Evolutionary conservation across 1,140 invertebrate genomes (phyloP), one percentile per base, ranked within the genome.

Genomic region (Solenopsis fugax): DNA sequence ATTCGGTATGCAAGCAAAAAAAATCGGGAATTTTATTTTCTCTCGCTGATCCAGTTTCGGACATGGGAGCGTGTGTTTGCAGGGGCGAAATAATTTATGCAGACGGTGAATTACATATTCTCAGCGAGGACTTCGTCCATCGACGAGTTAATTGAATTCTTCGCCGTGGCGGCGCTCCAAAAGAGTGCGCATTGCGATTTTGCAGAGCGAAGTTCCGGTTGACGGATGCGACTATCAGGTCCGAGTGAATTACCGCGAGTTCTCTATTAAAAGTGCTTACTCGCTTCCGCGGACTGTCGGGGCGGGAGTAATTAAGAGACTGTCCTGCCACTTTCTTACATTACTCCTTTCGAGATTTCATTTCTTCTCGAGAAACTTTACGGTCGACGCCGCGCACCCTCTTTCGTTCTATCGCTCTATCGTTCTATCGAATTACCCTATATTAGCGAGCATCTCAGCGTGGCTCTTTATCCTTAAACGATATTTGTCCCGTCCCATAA

Each of bases 241-340:
- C 37, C 24, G 29, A 60, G 62, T 84, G 67, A 87, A 87, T 89
- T 90, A 85, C 78, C 69, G 56, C 65, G 81, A 34, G 77, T 18
- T 87, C 37, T 85, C 81, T 82, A 87, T 89, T 87, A 90, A 90
- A 80, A 75, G 88, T 76, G 77, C 75, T 86, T 82, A 81, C 76
- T 73, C 58, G 69, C 37, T 54, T 54, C 34, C 84, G 62, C 18
- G 76, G 56, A 75, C 75, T 77, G 67, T n/a, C 41, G 52, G 41
- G 48, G 48, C 48, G 12, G 62, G 60, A 45, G 56, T 89, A 89
- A 89, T 90, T 90, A 90, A 90, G 67, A 73, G 80, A 60, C 41
- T n/a, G 69, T n/a, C 50, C 12, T 54, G 78, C 52, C 54, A 62
- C 69, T 75, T 75, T 84, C 80, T 84, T 84, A 62, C 41, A 58